phyloP scores from a whole-genome alignment of 1,140 invertebrate species.

The Antheraea mylitta region DNA sequence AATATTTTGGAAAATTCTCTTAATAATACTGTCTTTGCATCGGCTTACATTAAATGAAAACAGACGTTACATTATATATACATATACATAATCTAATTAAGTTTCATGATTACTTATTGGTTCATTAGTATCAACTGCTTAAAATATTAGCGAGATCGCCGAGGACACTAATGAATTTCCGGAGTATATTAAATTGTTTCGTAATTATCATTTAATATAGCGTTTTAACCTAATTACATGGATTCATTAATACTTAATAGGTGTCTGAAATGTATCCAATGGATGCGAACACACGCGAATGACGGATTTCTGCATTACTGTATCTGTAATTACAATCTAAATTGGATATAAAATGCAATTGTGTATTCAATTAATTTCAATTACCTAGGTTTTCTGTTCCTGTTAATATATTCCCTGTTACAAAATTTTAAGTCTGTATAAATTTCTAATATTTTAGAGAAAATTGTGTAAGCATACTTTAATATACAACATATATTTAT shows the following conservation, averaged over 20 bases:
- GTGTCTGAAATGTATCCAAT: no score
- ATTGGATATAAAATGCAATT: neutral
- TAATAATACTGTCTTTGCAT: no score
- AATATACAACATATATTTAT: no score
- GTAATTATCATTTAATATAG: neutral
- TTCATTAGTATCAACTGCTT: neutral
- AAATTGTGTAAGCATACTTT: no score
- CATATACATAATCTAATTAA: no score
- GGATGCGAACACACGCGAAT: neutral
- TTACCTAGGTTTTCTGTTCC: neutral
- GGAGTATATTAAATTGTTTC: neutral
- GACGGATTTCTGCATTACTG: neutral
- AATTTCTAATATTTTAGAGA: neutral
- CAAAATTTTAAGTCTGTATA: neutral
- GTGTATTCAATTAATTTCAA: neutral
- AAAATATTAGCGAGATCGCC: neutral
- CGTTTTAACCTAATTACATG: neutral
- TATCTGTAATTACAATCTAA: neutral
- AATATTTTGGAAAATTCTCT: no score
- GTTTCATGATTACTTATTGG: no score
- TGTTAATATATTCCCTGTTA: neutral
- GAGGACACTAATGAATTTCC: neutral
- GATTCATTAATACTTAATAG: neutral
- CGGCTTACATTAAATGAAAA: no score
- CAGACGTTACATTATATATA: no score